These are phyloP conservation scores for Atractosteus spatula DNA, from an alignment of 2,113 vertebrate genomes.

Conservation along the genomic window DNA sequence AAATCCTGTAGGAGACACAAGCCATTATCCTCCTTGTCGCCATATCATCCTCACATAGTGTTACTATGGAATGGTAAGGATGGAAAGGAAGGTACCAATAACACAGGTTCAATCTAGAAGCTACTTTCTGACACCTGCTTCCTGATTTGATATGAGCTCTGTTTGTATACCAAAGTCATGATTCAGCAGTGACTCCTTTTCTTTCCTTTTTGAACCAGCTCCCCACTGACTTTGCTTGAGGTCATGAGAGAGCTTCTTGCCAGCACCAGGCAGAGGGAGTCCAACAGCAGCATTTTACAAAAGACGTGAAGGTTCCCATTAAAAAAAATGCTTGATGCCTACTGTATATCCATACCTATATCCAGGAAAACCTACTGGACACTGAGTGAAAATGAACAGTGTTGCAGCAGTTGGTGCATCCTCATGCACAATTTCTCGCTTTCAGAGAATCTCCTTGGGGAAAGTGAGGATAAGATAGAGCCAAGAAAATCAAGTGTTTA, in stretches of 20 bases:
- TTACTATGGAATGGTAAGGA: too few species aligned
- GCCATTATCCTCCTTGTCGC: too few species aligned
- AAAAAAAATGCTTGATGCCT: not conserved
- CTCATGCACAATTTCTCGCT: not conserved
- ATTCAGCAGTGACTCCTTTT: not conserved
- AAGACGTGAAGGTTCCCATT: not conserved
- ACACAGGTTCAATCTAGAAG: not conserved
- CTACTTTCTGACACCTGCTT: too few species aligned
- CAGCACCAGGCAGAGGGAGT: not conserved
- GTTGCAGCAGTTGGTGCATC: not conserved
- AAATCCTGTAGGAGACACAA: too few species aligned
- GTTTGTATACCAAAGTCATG: not conserved
- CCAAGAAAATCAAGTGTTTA: not conserved
- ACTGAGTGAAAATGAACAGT: not conserved
- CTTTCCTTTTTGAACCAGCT: not conserved
- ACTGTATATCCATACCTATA: too few species aligned
- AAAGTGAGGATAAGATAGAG: not conserved
- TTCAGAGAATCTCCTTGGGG: not conserved
- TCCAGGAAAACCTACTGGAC: not conserved
- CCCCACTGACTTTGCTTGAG: not conserved
- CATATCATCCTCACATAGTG: too few species aligned
- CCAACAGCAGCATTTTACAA: not conserved
- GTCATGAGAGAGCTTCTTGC: not conserved
- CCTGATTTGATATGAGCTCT: not conserved
- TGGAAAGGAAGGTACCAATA: too few species aligned